These are phyloP conservation scores for Machimus atricapillus DNA, from an alignment of 2,888 invertebrate genomes.

Conservation along the genomic window DNA sequence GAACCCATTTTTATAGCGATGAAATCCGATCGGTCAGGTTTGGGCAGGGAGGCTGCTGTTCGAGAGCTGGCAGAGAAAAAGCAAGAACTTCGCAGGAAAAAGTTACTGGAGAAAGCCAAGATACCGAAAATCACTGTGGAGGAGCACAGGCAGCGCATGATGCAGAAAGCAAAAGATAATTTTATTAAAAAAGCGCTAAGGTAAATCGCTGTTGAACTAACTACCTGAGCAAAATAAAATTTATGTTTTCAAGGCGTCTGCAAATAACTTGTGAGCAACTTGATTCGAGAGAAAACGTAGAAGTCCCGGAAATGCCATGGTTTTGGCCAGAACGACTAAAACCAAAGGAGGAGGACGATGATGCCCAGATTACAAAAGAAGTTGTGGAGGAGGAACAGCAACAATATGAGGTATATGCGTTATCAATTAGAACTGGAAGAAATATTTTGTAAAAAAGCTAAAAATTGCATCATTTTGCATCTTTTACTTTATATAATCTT, in stretches of 20 bases:
- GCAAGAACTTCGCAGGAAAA: conserved; percentile 54
- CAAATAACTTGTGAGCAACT: conserved; percentile 66
- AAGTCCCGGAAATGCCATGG: conserved; percentile 66
- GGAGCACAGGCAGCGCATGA: conserved; percentile 65
- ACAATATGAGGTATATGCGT: conserved; percentile 50
- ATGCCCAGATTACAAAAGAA: conserved; percentile 53
- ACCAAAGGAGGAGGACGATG: conserved; percentile 49
- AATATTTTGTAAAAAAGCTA: not conserved
- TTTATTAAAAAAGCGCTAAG: conserved; percentile 62
- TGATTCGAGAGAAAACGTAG: conserved; percentile 67
- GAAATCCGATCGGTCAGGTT: conserved; percentile 70
- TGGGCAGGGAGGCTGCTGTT: conserved; percentile 65
- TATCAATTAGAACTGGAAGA: conserved; percentile 48
- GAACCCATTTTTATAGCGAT: conserved; percentile 72
- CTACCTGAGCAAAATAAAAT: not conserved
- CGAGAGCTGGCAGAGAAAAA: conserved; percentile 54
- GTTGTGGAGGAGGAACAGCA: conserved; percentile 54
- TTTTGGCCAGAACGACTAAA: conserved; percentile 68
- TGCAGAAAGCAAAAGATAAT: conserved; percentile 64
- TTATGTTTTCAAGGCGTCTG: conserved; percentile 58
- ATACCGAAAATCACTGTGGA: conserved; percentile 57
- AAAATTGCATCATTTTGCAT: no score
- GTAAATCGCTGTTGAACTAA: conserved; percentile 50
- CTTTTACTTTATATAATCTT: no score
- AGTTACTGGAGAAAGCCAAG: conserved; percentile 54